phyloP scores from a whole-genome alignment of 1,140 invertebrate genomes.

The Ctenoplectra terminalis region DNA sequence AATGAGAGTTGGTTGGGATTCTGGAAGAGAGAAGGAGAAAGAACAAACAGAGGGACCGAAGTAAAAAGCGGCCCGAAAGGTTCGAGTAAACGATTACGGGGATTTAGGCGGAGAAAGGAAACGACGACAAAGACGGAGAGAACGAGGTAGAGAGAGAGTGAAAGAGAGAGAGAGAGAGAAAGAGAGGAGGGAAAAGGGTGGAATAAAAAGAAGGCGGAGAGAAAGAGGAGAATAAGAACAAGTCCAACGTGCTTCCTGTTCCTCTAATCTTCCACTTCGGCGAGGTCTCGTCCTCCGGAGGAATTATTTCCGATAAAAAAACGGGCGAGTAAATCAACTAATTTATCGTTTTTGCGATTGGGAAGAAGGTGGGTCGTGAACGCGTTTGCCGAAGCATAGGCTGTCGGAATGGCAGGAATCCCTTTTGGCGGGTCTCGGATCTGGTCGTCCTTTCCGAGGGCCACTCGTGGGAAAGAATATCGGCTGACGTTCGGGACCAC shows the following conservation, averaged over 20 bases:
- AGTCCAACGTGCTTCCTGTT: slow-evolving; percentile 42
- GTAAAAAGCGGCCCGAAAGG: background rate
- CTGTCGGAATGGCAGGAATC: slow-evolving; percentile 79
- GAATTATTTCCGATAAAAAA: slow-evolving; percentile 76
- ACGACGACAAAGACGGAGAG: no score
- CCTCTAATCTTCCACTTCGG: slow-evolving; percentile 41
- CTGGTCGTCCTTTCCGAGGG: slow-evolving; percentile 63
- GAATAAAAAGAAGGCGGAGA: background rate
- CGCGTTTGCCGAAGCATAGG: slow-evolving; percentile 47
- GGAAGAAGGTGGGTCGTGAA: slow-evolving; percentile 43
- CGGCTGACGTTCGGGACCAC: slow-evolving; percentile 78
- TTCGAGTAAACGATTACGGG: slow-evolving; percentile 24
- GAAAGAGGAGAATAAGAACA: background rate
- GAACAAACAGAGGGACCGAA: slow-evolving; percentile 38
- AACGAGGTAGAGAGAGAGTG: background rate
- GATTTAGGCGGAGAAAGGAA: background rate
- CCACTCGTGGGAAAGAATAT: slow-evolving; percentile 80
- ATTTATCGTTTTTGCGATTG: slow-evolving; percentile 81
- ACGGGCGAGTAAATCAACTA: slow-evolving; percentile 79
- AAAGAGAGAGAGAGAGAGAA: slow-evolving; percentile 5
- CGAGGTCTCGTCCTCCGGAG: slow-evolving; percentile 28
- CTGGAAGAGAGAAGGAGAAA: background rate
- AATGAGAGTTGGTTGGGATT: background rate
- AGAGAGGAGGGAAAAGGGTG: no score
- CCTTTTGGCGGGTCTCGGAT: slow-evolving; percentile 72